Base-by-base conservation (phyloP, 1,140 invertebrate genomes). In the Mactra quadrangularis region DNA sequence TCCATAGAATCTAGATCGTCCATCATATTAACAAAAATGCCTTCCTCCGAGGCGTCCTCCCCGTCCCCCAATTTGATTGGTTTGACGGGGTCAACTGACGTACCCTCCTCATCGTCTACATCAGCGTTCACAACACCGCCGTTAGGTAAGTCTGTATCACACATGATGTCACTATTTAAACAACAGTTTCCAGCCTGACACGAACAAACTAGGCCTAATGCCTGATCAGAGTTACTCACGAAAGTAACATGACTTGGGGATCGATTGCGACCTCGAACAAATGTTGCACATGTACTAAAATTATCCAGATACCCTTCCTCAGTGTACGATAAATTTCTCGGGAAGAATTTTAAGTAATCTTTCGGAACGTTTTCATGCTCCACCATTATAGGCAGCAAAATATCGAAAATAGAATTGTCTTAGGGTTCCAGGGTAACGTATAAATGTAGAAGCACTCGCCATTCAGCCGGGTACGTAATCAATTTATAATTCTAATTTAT, bases 1-100 rank as follows among this genome's bases (percentile, higher is more conserved):
- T 47, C 77, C 25, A 84, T 60, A 3, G 71, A 76, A 45, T 88
- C 86, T 17, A 88, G 76, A 66, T 91, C 90, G 71, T 90, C 89
- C 75, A 88, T 88, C 81, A 86, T 84, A 78, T 91, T 91, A 15
- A 90, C 86, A 82, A 88, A 91, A 41, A 91, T 78, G 11, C 89
- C 89, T 60, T 89, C 89, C 33, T 90, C 89, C 68, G 85, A 87
- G 9, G 76, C 76, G 17, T 71, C 62, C 60, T 89, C 86, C 3
- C 85, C 85, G 52, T 86, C 85, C 13, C 75, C 76, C 4, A 35
- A 45, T 55, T 52, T 45, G 27, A 35, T 15, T 4, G 75, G 13
- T 25, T 41, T 47, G 0, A 47, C 41, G n/a, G 50, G 50, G 19
- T 77, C 74, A 38, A 45, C 62, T 47, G 64, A 41, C 38, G 57